Conservation (phyloP, 92 coral and sea anemone genomes). For the Umimayanthus kanabou region DNA sequence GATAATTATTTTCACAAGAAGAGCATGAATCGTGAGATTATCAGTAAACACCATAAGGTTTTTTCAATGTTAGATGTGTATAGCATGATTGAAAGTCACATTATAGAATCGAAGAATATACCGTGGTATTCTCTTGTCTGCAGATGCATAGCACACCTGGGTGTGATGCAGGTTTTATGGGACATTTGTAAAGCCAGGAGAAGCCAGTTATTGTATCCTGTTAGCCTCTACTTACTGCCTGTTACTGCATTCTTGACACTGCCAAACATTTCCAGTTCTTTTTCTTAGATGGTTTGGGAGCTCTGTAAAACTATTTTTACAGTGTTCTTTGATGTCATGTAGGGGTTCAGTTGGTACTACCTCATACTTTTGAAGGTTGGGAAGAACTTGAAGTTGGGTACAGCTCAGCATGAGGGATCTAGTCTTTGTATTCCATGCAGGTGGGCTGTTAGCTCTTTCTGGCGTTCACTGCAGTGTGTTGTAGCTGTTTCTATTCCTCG, state of each 20-base stretch:
- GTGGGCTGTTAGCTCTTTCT: no score
- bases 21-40: background rate
- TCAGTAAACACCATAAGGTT: slow-evolving; percentile 50
- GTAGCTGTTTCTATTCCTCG: no score
- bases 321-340: slow-evolving; percentile 2
- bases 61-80: slow-evolving; percentile 30
- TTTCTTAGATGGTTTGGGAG: background rate
- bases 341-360: background rate
- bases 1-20: background rate
- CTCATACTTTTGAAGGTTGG: background rate
- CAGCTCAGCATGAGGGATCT: no score
- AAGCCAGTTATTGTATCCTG: background rate
- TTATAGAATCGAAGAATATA: slow-evolving; percentile 51
- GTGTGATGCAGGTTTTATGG: background rate
- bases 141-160: slow-evolving; percentile 43
- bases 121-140: slow-evolving; percentile 50
- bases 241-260: slow-evolving; percentile 1
- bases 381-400: no score
- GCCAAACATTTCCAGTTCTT: background rate
- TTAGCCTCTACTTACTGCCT: background rate
- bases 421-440: no score
- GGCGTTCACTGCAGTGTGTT: no score
- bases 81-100: slow-evolving; percentile 33
- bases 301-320: slow-evolving; percentile 1
- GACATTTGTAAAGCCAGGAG: background rate